phyloP scores from a whole-genome alignment of 64 coral and sea anemone species.

The Actinia tenebrosa region DNA sequence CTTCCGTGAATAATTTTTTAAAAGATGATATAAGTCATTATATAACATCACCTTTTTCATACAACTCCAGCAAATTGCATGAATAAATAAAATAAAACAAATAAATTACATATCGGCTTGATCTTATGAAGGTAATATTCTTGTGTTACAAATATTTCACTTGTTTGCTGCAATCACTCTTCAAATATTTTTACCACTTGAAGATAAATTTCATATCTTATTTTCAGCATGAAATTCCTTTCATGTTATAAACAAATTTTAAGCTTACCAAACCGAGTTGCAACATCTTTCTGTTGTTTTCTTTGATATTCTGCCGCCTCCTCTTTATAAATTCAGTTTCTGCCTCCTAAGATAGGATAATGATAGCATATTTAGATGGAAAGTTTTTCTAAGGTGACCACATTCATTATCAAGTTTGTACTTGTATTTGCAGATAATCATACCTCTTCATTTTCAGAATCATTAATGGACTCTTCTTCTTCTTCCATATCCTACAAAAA shows the following conservation, averaged over 20 bases:
- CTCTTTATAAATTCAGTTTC: constrained; percentile 9
- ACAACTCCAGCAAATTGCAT: too few species aligned
- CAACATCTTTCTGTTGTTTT: constrained; percentile 9
- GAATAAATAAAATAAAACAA: too few species aligned
- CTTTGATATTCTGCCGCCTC: not conserved
- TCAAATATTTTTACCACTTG: not conserved
- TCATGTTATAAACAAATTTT: constrained; percentile 7
- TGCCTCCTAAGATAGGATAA: not conserved
- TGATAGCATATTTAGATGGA: not conserved
- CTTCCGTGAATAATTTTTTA: not conserved
- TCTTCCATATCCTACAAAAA: constrained; percentile 13
- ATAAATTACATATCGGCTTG: not conserved
- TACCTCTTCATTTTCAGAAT: constrained; percentile 5
- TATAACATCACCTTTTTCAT: too few species aligned
- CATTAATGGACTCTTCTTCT: not conserved
- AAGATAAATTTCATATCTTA: constrained; percentile 2
- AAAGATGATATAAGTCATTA: not conserved
- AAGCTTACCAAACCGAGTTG: constrained; percentile 12
- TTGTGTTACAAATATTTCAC: constrained; percentile 11
- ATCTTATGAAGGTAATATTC: not conserved
- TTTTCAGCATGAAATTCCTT: constrained; percentile 7
- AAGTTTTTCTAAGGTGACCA: constrained; percentile 12
- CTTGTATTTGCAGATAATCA: not conserved
- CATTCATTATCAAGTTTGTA: not conserved
- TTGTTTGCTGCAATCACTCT: constrained; percentile 14